phyloP scores from a whole-genome alignment of 2,888 invertebrate genomes.

The Heterodera filipjevi region DNA sequence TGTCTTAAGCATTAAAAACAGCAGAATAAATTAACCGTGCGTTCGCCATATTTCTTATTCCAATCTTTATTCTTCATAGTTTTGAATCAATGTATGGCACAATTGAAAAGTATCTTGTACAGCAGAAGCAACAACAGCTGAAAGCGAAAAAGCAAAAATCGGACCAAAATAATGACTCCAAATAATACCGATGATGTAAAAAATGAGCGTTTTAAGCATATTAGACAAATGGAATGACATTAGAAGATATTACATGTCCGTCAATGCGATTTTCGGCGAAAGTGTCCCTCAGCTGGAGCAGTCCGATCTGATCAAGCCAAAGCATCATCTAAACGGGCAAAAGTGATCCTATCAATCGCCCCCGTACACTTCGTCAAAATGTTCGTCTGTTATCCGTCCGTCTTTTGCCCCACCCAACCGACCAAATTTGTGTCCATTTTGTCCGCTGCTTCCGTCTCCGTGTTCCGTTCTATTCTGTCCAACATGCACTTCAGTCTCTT shows the following conservation, averaged over 20 bases:
- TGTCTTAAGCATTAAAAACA: no score
- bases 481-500: constrained; percentile 83
- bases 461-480: constrained; percentile 66
- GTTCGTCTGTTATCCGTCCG: background rate
- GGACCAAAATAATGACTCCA: no score
- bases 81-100: no score
- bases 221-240: no score
- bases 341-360: background rate
- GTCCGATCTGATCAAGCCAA: constrained; percentile 95
- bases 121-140: no score
- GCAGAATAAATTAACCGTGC: no score
- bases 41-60: no score
- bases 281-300: constrained; percentile 90
- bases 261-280: constrained; percentile 82
- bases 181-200: no score
- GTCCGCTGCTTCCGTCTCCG: constrained; percentile 59
- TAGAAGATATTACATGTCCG: constrained; percentile 72
- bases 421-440: constrained; percentile 74
- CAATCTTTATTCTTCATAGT: no score
- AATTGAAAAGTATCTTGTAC: no score
- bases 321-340: constrained; percentile 46
- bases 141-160: no score
- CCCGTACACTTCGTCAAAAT: background rate
- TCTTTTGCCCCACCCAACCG: background rate
- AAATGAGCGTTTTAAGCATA: no score